Percentiles rank a stretch among this genome's conserved stretches.
Conservation (phyloP, 2,797 vertebrate genomes). For the Masticophis lateralis region DNA sequence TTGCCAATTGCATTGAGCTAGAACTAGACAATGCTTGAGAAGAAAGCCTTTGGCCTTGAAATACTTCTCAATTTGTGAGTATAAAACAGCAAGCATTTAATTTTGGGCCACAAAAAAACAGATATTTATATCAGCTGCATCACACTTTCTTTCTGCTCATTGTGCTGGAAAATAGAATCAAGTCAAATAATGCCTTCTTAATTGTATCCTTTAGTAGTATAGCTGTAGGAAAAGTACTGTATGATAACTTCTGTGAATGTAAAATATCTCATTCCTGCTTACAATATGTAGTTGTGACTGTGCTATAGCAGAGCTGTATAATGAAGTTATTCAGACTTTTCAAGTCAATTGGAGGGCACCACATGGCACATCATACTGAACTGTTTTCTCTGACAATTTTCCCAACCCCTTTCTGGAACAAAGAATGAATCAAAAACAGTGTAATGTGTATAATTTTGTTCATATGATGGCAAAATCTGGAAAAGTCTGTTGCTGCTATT, state of each 20-base stretch:
- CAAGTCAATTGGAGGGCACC: slow-evolving; percentile 74
- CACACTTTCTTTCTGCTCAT: slow-evolving; percentile 65
- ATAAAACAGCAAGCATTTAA: slow-evolving; percentile 57
- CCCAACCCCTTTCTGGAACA: slow-evolving; percentile 63
- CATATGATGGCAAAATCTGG: slow-evolving; percentile 76
- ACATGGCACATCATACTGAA: slow-evolving; percentile 76
- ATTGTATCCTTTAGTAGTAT: slow-evolving; percentile 75
- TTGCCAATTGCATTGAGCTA: background rate
- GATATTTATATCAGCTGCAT: slow-evolving; percentile 62
- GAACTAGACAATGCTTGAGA: background rate
- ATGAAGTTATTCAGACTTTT: slow-evolving; percentile 78
- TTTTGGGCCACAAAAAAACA: slow-evolving; percentile 54
- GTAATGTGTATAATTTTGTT: slow-evolving; percentile 76
- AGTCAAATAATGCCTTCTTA: slow-evolving; percentile 77
- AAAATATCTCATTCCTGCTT: slow-evolving; percentile 77
- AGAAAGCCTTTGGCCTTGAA: slow-evolving; percentile 54
- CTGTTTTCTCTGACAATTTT: slow-evolving; percentile 68
- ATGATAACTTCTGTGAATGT: slow-evolving; percentile 77
- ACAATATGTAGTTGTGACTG: slow-evolving; percentile 75
- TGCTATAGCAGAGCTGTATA: slow-evolving; percentile 79
- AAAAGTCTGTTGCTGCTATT: slow-evolving; percentile 77
- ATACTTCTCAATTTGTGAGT: slow-evolving; percentile 69
- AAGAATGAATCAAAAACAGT: slow-evolving; percentile 65
- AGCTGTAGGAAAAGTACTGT: slow-evolving; percentile 77
- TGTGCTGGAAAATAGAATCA: slow-evolving; percentile 74